Evolutionary conservation across 2,797 vertebrate genomes (phyloP).

Genomic region (Myotis pilosus): DNA sequence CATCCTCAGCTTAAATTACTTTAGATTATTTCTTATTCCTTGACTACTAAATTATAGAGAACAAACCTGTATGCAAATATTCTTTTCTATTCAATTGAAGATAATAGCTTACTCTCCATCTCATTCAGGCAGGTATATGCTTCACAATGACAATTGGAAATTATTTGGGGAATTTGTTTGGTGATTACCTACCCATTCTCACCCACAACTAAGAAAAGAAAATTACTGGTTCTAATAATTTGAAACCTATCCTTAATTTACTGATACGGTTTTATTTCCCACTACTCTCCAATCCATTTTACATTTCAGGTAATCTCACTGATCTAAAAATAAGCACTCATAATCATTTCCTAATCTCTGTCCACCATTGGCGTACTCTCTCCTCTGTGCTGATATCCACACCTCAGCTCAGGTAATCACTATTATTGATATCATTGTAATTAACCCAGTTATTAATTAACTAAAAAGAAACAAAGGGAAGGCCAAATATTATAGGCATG

Average conservation of each 20-base stretch:
- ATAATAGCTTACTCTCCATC: not conserved
- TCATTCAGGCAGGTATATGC: not conserved
- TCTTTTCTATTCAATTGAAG: not conserved
- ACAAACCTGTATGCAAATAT: not conserved
- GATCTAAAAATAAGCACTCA: not conserved
- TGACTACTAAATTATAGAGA: constrained; percentile 1
- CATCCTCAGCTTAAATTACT: not conserved
- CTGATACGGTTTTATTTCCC: not conserved
- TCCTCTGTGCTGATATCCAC: not conserved
- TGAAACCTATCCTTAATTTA: not conserved
- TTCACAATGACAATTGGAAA: not conserved
- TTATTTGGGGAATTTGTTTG: not conserved
- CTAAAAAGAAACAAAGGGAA: too few relatives aligned
- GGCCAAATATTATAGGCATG: too few relatives aligned
- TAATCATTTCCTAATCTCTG: not conserved
- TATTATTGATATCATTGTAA: too few relatives aligned
- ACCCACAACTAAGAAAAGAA: not conserved
- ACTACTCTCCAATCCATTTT: not conserved
- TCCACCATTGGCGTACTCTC: not conserved
- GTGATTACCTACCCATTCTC: not conserved
- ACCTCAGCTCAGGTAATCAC: not conserved
- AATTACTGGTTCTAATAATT: not conserved
- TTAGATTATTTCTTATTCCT: constrained; percentile 13
- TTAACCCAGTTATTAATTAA: too few relatives aligned
- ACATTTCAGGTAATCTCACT: not conserved